Base-by-base conservation (phyloP, 1,140 invertebrate genomes). In the Probaryconus sp. region DNA sequence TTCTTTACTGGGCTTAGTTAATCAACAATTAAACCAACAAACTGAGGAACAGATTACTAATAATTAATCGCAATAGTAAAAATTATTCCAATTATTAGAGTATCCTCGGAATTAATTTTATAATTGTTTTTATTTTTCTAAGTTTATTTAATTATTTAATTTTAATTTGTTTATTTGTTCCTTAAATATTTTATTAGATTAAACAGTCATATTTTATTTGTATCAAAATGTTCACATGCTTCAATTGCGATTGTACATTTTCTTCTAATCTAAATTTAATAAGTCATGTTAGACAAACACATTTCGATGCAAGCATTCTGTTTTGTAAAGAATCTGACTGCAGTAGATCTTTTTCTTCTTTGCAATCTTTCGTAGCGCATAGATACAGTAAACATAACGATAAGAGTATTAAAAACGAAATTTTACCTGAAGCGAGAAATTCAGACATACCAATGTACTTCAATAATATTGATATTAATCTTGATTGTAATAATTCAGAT, bases 1-100 rank as follows among this genome's bases (percentile, higher is more conserved):
- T n/a, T n/a, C 26, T 3, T 43, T 26, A 26, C 26, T 43, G 9
- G 40, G 40, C 7, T 43, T 43, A 26, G 18, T 43, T 2, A 40
- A 40, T 5, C 3, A 40, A n/a, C 2, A 40, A 40, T 18, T 40
- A 7, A n/a, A n/a, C 2, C 14, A 11, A 40, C 7, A 2, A 18
- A 20, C 1, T 18, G n/a, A 37, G 3, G n/a, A 37, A 14, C 2
- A 37, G 6, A 3, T 16, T 6, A 14, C 3, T 5, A 3, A 14
- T 3, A 5, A n/a, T n/a, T n/a, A n/a, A n/a, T n/a, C n/a, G n/a
- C 2, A 37, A 37, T 37, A 14, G 4, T 37, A 14, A 11, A 16
- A 2, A 18, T 40, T 14, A 20, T 40, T 20, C 37, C 3, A 40
- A 40, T 18, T 40, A 18, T 5, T 40, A 40, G 7, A 18, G 37